Evolutionary conservation across 2,888 invertebrate species (phyloP).

Genomic region (Pterostichus madidus): DNA sequence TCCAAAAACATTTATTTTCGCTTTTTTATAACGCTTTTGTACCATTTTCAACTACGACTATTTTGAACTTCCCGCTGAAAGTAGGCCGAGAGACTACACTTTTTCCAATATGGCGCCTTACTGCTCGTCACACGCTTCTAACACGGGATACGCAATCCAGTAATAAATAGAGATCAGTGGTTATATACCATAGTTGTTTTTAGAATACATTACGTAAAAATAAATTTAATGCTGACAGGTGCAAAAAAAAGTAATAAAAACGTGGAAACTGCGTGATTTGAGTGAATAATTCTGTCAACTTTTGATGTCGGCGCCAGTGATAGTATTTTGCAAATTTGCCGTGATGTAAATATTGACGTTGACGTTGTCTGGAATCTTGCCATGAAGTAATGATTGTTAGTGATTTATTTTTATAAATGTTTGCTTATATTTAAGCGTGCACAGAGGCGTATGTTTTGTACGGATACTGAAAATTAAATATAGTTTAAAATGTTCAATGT

Average conservation of each 20-base stretch:
- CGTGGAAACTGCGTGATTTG: neutral
- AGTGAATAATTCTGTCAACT: constrained; percentile 22
- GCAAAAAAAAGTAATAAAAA: constrained; percentile 14
- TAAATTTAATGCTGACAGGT: constrained; percentile 45
- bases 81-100: too few species aligned
- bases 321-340: constrained; percentile 53
- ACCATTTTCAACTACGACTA: too few species aligned
- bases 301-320: constrained; percentile 59
- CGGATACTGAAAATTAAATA: too few species aligned
- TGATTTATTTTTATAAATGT: constrained; percentile 53
- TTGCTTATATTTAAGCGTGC: constrained; percentile 14
- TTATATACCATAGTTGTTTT: constrained; percentile 2
- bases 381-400: constrained; percentile 52
- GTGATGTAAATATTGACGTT: constrained; percentile 61
- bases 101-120: too few species aligned
- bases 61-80: too few species aligned
- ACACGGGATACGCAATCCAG: too few species aligned
- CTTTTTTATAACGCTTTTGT: too few species aligned
- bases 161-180: too few species aligned
- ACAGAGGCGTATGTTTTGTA: neutral
- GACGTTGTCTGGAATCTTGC: constrained; percentile 34
- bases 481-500: too few species aligned
- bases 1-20: too few species aligned
- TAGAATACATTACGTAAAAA: constrained; percentile 28
- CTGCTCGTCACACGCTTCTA: too few species aligned